Evolutionary conservation across 2,113 vertebrate genomes (phyloP), one percentile per base, ranked within the genome.

Genomic region (Butorides virescens): DNA sequence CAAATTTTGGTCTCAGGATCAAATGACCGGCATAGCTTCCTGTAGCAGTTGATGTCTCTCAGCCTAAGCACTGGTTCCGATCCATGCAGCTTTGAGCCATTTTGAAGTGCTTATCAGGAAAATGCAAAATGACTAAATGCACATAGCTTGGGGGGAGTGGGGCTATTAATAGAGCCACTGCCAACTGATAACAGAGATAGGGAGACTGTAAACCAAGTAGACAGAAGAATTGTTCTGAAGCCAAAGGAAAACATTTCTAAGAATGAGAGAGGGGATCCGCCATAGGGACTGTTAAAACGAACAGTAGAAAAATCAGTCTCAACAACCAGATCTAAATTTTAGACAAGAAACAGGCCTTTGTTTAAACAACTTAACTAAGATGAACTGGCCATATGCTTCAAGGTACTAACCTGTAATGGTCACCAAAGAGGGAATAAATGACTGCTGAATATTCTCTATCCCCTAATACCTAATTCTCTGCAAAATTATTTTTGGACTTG

Each of bases 51-150:
- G 52, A 58, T 47, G 56, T 72, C 23, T 90, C 68, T 67, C 71
- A 70, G 67, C 18, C 58, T 55, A 30, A 78, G 44, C 7, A 20
- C 36, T 44, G 50, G 12, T 79, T 76, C 50, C 59, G 67, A 50
- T 37, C 20, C 15, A 3, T 3, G 19, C 21, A 50, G 46, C 36
- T 62, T 84, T 56, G 36, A 88, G 80, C 29, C 52, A 23, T 92
- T 92, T 67, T 70, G 25, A 84, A 92, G 65, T 12, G 52, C 79
- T 88, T 92, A 71, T 94, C 82, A 72, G 79, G 72, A 92, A 95
- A 94, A 94, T 72, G 47, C 73, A 93, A 92, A 86, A 93, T 88
- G 68, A 95, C 90, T 94, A 90, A 92, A 94, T 65, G 76, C 17
- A 30, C 61, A 26, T 46, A 72, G 79, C 95, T 7, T 61, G 56